phyloP scores from a whole-genome alignment of 2,797 vertebrate genomes.

The Chrosomus eos region DNA sequence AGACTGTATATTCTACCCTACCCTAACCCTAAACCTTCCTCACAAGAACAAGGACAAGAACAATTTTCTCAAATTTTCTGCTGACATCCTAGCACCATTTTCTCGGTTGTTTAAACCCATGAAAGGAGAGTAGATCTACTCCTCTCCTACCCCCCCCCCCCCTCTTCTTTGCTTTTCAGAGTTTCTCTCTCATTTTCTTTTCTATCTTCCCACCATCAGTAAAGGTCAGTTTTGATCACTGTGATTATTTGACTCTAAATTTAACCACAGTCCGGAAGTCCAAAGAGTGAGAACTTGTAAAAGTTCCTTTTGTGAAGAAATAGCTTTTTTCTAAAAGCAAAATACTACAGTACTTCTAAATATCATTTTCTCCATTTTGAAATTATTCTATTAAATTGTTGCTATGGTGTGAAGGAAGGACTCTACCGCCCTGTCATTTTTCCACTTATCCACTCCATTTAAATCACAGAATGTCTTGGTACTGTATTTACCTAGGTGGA shows the following conservation, averaged over 20 bases:
- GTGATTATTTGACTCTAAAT: constrained; percentile 69
- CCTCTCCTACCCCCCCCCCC: too few relatives aligned
- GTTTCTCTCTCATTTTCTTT: constrained; percentile 14
- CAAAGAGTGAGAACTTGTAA: neutral
- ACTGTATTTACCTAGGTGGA: constrained; percentile 53
- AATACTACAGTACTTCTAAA: constrained; percentile 43
- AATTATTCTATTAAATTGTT: constrained; percentile 54
- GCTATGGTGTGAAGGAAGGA: constrained; percentile 17
- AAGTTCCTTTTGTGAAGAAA: neutral
- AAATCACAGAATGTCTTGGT: constrained; percentile 60
- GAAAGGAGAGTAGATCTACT: neutral
- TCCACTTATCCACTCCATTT: constrained; percentile 59
- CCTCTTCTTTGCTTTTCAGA: neutral
- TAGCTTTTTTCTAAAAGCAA: constrained; percentile 9
- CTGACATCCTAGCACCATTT: neutral
- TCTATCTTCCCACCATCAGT: constrained; percentile 49
- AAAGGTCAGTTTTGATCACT: constrained; percentile 73
- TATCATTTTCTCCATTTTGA: constrained; percentile 57
- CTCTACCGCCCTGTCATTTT: constrained; percentile 53
- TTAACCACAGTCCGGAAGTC: constrained; percentile 53
- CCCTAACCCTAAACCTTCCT: too few relatives aligned
- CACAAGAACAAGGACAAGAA: too few relatives aligned
- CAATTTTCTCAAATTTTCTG: neutral
- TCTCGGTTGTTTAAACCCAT: neutral
- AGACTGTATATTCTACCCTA: too few relatives aligned